phyloP scores from a whole-genome alignment of 2,113 vertebrate species.

The Xenopus borealis region DNA sequence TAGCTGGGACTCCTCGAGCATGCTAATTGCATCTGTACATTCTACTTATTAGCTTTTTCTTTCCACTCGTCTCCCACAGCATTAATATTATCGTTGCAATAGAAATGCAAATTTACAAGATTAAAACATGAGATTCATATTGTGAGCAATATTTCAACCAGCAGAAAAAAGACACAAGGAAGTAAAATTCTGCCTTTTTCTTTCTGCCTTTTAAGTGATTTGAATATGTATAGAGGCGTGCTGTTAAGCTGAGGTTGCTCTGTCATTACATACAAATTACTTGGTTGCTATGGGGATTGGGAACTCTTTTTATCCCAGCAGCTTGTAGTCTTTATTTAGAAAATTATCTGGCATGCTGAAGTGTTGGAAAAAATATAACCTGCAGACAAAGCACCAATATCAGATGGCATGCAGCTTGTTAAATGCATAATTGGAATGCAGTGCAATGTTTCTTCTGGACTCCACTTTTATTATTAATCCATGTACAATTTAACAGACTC shows the following conservation, averaged over 20 bases:
- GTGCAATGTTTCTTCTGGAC: background rate
- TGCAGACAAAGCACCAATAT: background rate
- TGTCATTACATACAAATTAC: background rate
- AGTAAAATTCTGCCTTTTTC: background rate
- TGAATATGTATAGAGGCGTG: background rate
- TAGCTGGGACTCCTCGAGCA: no score
- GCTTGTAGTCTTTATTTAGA: slow-evolving; percentile 1
- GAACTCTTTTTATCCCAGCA: background rate
- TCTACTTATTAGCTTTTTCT: no score
- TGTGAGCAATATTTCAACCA: background rate
- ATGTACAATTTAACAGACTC: no score
- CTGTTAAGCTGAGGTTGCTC: background rate
- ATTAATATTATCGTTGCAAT: background rate
- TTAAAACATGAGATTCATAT: background rate
- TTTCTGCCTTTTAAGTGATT: background rate
- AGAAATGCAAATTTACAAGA: background rate
- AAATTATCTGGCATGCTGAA: background rate
- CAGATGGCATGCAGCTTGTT: background rate
- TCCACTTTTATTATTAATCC: no score
- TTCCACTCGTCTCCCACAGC: background rate
- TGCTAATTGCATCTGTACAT: no score
- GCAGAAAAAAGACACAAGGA: background rate
- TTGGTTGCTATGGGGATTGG: slow-evolving; percentile 4
- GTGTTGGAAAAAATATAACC: background rate
- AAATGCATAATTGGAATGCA: background rate